Evolutionary conservation across 2,888 invertebrate species (phyloP).

Genomic region (Dioctria rufipes): DNA sequence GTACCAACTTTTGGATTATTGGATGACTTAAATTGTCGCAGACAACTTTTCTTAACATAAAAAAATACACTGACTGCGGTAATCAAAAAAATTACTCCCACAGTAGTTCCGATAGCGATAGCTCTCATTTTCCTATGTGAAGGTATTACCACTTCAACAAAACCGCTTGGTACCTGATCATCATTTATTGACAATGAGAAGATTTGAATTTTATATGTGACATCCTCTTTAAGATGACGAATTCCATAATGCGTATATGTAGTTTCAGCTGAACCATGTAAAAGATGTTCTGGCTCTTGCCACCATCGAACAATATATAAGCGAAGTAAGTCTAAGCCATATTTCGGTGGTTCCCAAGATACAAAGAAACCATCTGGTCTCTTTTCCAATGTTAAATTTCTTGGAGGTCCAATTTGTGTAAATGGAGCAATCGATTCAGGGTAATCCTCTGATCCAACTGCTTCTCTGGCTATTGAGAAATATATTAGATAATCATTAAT

Average conservation of each 20-base stretch:
- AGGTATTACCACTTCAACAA: conserved; percentile 78
- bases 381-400: conserved; percentile 80
- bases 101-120: conserved; percentile 81
- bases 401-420: conserved; percentile 75
- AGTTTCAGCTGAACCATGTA: conserved; percentile 80
- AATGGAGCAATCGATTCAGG: conserved; percentile 63
- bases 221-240: conserved; percentile 80
- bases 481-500: background rate
- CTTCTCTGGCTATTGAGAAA: conserved; percentile 58
- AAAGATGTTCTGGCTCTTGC: conserved; percentile 76
- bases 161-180: conserved; percentile 77
- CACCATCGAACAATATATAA: conserved; percentile 82
- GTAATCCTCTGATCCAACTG: conserved; percentile 60
- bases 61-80: conserved; percentile 77
- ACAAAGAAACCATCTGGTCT: conserved; percentile 84
- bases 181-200: conserved; percentile 76
- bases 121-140: conserved; percentile 80
- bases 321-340: conserved; percentile 74
- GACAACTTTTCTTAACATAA: conserved; percentile 70
- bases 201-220: conserved; percentile 82
- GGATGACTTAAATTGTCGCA: conserved; percentile 63
- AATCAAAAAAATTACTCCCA: conserved; percentile 78
- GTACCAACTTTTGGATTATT: conserved; percentile 54
- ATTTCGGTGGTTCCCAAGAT: conserved; percentile 80
- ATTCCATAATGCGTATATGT: conserved; percentile 81